Evolutionary conservation across 2,888 invertebrate species (phyloP), one percentile per base, ranked within the genome.

Genomic region (Xanthorhoe designata): DNA sequence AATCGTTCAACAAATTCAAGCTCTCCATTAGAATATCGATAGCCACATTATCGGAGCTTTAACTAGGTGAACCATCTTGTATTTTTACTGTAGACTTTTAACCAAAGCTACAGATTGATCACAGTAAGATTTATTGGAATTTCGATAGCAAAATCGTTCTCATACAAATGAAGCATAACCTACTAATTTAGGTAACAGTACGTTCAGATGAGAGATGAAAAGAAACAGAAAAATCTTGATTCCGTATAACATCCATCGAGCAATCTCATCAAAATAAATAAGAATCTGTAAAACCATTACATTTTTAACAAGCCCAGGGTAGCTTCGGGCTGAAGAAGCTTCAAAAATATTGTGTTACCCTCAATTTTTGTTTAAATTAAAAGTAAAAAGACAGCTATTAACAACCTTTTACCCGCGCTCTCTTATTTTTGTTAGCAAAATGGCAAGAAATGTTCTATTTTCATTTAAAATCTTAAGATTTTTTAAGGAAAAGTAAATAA

Each of bases 1-100:
- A 59, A 64, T 50, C 49, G 58, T 53, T 19, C 17, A 29, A 54
- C 59, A 59, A 55, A 51, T 54, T 49, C 15, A 15, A 62, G n/a
- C 47, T 54, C 10, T 19, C 13, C 53, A 49, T 54, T 50, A 38
- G 38, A 64, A 59, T 58, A 49, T 58, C 58, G 38, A 64, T 54
- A 29, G 24, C 38, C 49, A 51, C 35, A 47, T 51, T 61, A 49
- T 35, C 18, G 58, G 54, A 47, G 15, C 15, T 19, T 17, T 10
- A 13, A 10, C 52, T 17, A 53, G 52, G 52, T 45, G 35, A 61
- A 24, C 55, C 61, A 61, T 55, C 1, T 35, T 55, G 49, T 10
- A 49, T 10, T 49, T 32, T 17, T 57, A 15, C 10, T 32, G 8
- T 13, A 57, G 57, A 42, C 38, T 13, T 42, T 13, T 42, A 6